phyloP scores from a whole-genome alignment of 1,140 invertebrate genomes.

The Meloidogyne floridensis region DNA sequence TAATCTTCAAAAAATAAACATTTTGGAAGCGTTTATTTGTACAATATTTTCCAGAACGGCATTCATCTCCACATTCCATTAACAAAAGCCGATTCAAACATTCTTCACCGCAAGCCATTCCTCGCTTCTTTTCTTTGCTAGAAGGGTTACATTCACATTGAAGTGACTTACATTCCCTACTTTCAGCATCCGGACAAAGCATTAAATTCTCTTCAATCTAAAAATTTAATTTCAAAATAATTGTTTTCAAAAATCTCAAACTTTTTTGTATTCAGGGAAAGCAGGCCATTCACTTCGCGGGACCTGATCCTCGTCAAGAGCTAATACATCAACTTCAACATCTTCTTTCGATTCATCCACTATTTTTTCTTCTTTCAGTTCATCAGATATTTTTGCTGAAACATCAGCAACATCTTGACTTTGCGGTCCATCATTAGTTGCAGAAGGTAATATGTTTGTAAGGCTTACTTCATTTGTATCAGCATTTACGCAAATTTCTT shows the following conservation, averaged over 20 bases:
- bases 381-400: not conserved
- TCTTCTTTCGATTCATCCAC: not conserved
- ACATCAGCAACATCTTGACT: not conserved
- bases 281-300: conserved; percentile 20
- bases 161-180: conserved; percentile 27
- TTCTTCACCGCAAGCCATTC: conserved; percentile 37
- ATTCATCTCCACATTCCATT: conserved; percentile 47
- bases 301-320: not conserved
- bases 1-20: conserved; percentile 34
- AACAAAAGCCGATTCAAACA: conserved; percentile 44
- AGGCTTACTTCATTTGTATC: no score
- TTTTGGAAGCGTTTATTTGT: conserved; percentile 51
- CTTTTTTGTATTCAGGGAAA: conserved; percentile 28
- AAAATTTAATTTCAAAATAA: not conserved
- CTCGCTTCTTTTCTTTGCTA: conserved; percentile 32
- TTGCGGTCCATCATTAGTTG: not conserved
- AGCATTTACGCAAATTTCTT: no score
- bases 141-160: conserved; percentile 36
- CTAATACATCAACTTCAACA: not conserved
- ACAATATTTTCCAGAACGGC: conserved; percentile 45
- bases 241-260: not conserved
- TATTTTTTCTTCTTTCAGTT: no score
- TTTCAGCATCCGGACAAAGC: conserved; percentile 21
- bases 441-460: not conserved
- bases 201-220: conserved; percentile 18